phyloP scores from a whole-genome alignment of 1,140 invertebrate species.

The Acromyrmex echinatior region DNA sequence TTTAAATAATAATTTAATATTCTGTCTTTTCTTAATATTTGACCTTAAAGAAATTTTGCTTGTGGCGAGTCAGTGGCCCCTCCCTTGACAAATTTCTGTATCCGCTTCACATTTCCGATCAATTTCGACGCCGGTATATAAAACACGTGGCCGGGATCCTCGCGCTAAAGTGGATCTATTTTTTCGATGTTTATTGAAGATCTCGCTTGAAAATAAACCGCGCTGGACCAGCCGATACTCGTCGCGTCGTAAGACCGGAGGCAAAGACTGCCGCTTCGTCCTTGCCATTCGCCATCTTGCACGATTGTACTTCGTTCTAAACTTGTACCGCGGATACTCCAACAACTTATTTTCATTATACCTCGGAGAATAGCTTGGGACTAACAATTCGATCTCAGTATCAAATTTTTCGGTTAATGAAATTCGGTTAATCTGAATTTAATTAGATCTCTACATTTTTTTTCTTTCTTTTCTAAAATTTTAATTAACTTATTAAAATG shows the following conservation, averaged over 20 bases:
- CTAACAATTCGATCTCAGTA: background rate
- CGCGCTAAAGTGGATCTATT: conserved; percentile 54
- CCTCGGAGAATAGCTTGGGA: background rate
- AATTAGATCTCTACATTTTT: background rate
- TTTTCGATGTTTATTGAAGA: conserved; percentile 66
- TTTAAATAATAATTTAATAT: too few species aligned
- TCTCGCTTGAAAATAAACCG: conserved; percentile 54
- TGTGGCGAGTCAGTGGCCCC: too few species aligned
- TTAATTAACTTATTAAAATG: background rate
- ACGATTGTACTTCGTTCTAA: conserved; percentile 11
- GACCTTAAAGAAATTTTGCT: too few species aligned
- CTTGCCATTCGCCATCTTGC: background rate
- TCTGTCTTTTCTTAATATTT: too few species aligned
- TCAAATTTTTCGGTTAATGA: background rate
- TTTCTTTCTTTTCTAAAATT: background rate
- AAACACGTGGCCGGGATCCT: conserved; percentile 55
- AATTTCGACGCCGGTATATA: conserved; percentile 1
- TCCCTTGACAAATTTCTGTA: background rate
- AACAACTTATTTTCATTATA: background rate
- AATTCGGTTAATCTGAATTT: too few species aligned
- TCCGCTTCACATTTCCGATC: conserved; percentile 7
- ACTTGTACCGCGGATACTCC: background rate
- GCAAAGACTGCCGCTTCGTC: background rate
- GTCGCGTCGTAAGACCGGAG: background rate
- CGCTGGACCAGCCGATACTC: background rate